Base-by-base conservation (phyloP, 2,888 invertebrate genomes). In the Epinotia demarniana region DNA sequence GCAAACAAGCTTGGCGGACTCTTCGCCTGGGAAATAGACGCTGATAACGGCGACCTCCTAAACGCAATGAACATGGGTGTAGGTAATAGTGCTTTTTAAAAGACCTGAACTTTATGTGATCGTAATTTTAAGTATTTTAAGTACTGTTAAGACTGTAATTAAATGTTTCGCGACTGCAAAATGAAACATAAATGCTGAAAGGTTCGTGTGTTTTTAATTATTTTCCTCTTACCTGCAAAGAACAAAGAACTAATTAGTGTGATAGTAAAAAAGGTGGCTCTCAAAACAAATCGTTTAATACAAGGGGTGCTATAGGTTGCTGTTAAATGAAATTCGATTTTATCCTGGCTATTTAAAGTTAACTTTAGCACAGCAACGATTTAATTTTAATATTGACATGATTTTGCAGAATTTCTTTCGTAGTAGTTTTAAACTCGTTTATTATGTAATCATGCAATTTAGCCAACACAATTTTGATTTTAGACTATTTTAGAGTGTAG, bases 31-130 rank as follows among this genome's bases (percentile, higher is more conserved):
- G 94, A 94, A 83, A 89, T 94, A 1, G 94, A 94, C 64, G 94
- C 94, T 0, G 94, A 94, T 77, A 94, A 93, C 79, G 94, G 94
- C 33, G 94, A 94, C 53, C 87, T 94, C 69, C 78, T 93, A 68
- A 94, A 94, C 78, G 92, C 92, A 6, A 94, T 94, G 94, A 94
- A 94, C 77, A 88, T 91, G 86, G 94, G 92, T 16, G 85, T 94
- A 4, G 94, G 94, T 0, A 94, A 94, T 77, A 89, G 83, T 83
- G 81, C 86, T 81, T 76, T 74, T 74, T 80, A 66, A 73, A 64
- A 9, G 33, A 23, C n/a, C 60, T n/a, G 62, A 70, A 64, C 69
- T 64, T 16, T 72, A 58, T 75, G 75, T 75, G 75, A 75, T 75
- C 57, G 39, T 75, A 75, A 64, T 39, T 61, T 12, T 75, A 75